A percentile compares a stretch with the other conserved stretches of the same genome.
These are phyloP conservation scores for Microplitis manilae DNA, from an alignment of 2,888 invertebrate species.

Conservation along the genomic window DNA sequence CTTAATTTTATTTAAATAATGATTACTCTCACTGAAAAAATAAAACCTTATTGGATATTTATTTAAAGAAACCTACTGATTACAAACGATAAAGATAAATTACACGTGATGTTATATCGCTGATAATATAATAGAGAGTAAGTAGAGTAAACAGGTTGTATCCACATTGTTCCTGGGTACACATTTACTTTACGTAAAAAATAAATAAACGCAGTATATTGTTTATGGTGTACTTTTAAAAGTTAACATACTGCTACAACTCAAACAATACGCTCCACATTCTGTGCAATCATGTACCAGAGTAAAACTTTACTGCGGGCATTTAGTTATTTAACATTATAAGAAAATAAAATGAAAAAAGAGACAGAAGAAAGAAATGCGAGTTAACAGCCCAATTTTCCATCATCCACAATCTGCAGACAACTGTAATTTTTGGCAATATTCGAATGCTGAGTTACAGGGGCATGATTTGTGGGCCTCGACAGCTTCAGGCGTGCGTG, in stretches of 20 bases:
- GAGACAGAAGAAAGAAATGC: too few relatives aligned
- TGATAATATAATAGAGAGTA: too few relatives aligned
- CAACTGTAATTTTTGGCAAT: constrained; percentile 67
- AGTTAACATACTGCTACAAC: background rate
- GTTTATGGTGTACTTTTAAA: constrained; percentile 35
- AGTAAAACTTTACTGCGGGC: too few relatives aligned
- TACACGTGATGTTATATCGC: constrained; percentile 37
- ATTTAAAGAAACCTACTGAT: constrained; percentile 47
- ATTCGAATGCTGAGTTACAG: constrained; percentile 57
- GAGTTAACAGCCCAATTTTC: too few relatives aligned
- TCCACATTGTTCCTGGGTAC: constrained; percentile 25
- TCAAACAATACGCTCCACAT: background rate
- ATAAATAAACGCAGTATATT: constrained; percentile 33
- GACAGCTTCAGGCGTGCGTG: too few relatives aligned
- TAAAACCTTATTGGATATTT: too few relatives aligned
- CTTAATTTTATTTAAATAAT: too few relatives aligned
- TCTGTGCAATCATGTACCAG: too few relatives aligned
- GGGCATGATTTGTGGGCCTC: too few relatives aligned
- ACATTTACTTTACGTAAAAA: constrained; percentile 2
- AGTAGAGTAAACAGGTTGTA: constrained; percentile 49
- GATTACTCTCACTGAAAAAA: too few relatives aligned
- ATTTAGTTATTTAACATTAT: too few relatives aligned
- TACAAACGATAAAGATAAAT: constrained; percentile 53
- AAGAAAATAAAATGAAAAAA: too few relatives aligned
- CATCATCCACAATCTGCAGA: constrained; percentile 40